Percentiles rank a stretch among this genome's conserved stretches.
These are phyloP conservation scores for Geococcyx californianus DNA, from an alignment of 2,113 vertebrate genomes.

Conservation along the genomic window DNA sequence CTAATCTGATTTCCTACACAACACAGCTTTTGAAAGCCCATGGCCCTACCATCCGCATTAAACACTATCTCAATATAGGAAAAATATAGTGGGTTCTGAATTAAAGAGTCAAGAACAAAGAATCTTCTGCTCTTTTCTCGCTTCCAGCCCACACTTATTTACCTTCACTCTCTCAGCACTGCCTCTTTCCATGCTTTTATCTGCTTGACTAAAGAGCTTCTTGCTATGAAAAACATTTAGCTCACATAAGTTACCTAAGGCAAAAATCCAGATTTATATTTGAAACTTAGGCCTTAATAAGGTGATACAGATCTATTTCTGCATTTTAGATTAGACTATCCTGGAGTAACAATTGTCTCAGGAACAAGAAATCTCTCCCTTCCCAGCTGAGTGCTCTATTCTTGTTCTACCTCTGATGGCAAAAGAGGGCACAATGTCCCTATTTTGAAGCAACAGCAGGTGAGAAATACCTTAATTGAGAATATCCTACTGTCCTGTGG, in stretches of 20 bases:
- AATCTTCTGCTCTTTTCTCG: neutral
- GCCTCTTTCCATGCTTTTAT: neutral
- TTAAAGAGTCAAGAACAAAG: neutral
- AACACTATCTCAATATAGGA: neutral
- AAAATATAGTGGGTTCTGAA: neutral
- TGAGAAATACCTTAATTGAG: neutral
- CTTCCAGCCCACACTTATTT: neutral
- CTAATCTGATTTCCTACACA: neutral
- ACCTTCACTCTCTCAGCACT: neutral
- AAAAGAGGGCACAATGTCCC: neutral
- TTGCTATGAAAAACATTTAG: neutral
- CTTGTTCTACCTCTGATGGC: neutral
- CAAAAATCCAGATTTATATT: neutral
- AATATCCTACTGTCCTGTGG: accelerated
- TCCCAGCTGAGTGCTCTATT: neutral
- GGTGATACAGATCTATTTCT: neutral
- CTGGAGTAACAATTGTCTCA: neutral
- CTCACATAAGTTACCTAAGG: neutral
- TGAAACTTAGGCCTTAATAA: neutral
- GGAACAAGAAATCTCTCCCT: neutral
- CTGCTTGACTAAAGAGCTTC: neutral
- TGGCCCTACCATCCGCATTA: neutral
- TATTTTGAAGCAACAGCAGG: neutral
- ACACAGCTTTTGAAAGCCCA: neutral
- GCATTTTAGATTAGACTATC: neutral